Percentiles rank a stretch among this genome's conserved stretches.
These are phyloP conservation scores for Falco columbarius DNA, from an alignment of 2,797 vertebrate species.

Conservation along the genomic window DNA sequence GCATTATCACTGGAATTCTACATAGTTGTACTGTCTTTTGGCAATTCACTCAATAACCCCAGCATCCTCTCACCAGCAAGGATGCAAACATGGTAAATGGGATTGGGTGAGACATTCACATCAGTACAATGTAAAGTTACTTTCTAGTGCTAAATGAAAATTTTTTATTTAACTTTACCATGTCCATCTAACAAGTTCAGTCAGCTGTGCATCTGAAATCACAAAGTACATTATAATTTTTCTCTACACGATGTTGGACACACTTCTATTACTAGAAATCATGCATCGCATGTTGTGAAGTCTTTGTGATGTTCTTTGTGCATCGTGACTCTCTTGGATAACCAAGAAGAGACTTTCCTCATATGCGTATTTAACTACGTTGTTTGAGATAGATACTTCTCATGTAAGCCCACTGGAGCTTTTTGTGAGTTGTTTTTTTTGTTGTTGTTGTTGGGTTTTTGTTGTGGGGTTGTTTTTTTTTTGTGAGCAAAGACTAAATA, in stretches of 20 bases:
- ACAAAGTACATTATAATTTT: not conserved
- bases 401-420: not conserved
- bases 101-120: not conserved
- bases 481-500: conserved; percentile 28
- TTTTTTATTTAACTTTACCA: not conserved
- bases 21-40: not conserved
- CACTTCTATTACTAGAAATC: not conserved
- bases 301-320: not conserved
- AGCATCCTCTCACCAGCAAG: not conserved
- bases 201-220: not conserved
- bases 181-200: not conserved
- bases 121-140: not conserved
- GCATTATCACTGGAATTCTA: not conserved
- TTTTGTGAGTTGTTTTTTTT: too few species aligned
- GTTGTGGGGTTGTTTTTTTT: too few species aligned
- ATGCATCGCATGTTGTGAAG: not conserved
- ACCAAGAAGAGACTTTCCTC: not conserved
- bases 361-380: not conserved
- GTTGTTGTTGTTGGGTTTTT: too few species aligned
- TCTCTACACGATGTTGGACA: not conserved
- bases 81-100: not conserved
- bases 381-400: not conserved
- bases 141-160: not conserved
- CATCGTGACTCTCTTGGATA: not conserved
- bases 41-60: not conserved